These are phyloP conservation scores for Anser cygnoides DNA, from an alignment of 2,113 vertebrate species.

Conservation along the genomic window DNA sequence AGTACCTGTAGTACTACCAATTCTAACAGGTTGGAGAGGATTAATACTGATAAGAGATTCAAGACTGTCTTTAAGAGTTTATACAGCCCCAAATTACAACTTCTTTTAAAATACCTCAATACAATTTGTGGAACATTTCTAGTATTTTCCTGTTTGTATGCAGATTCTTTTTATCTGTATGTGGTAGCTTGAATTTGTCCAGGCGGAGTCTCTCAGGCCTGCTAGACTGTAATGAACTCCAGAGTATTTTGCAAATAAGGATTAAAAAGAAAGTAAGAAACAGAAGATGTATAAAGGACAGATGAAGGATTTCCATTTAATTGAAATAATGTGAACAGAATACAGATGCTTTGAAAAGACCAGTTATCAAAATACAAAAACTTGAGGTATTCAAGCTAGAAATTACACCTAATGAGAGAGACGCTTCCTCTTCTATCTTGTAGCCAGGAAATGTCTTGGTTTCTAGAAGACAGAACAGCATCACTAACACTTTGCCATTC, in stretches of 20 bases:
- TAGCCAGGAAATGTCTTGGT: neutral
- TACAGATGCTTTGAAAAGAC: neutral
- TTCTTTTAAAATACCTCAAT: slow-evolving; percentile 1
- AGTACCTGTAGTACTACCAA: neutral
- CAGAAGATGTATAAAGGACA: neutral
- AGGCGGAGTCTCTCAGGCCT: neutral
- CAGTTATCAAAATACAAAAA: neutral
- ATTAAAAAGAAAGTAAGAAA: slow-evolving; percentile 30
- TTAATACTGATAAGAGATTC: neutral
- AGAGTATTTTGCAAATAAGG: slow-evolving; percentile 42
- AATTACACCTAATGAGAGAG: neutral
- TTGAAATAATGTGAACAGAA: neutral
- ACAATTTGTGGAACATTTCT: neutral
- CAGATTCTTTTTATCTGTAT: neutral
- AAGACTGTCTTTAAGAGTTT: neutral
- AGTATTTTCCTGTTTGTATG: neutral
- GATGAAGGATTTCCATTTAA: slow-evolving; percentile 8
- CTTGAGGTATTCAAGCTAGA: neutral
- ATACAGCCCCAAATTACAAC: neutral
- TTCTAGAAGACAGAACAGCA: neutral
- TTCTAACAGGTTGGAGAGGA: neutral
- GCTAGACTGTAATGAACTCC: neutral
- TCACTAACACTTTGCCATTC: neutral
- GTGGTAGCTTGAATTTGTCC: neutral
- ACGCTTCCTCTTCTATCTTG: neutral